Evolutionary conservation across 2,888 invertebrate species (phyloP).

Genomic region (Tenthredo distinguenda): DNA sequence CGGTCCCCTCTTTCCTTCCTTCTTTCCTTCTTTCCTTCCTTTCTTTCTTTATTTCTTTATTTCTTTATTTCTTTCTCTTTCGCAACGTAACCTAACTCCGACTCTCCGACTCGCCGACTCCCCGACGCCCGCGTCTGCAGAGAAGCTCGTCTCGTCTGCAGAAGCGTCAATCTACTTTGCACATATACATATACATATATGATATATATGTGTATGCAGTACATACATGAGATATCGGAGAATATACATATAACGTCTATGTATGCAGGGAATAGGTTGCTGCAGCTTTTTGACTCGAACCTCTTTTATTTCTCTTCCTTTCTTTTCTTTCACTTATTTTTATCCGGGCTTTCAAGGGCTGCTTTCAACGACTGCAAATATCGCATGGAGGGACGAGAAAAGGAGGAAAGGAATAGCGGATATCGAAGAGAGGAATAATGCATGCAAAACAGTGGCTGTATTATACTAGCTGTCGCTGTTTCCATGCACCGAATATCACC

Average conservation of each 20-base stretch:
- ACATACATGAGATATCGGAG: slow-evolving; percentile 1
- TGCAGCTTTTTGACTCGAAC: slow-evolving; percentile 1
- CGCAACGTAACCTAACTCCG: slow-evolving; percentile 12
- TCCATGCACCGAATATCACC: no score
- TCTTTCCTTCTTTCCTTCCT: slow-evolving; percentile 21
- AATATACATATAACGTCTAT: neutral
- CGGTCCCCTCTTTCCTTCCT: neutral
- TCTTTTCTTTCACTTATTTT: neutral
- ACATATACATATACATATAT: neutral
- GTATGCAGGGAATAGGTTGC: neutral
- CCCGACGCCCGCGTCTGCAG: neutral
- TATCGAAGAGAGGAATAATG: neutral
- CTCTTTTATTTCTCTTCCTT: neutral
- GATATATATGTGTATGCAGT: neutral
- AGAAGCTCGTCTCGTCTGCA: neutral
- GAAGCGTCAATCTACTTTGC: neutral
- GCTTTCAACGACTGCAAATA: neutral
- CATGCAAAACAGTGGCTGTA: neutral
- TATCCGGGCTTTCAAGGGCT: neutral
- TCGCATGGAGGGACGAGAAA: neutral
- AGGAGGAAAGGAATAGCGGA: neutral
- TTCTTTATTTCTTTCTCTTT: slow-evolving; percentile 51
- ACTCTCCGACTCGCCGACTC: neutral
- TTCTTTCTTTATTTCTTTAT: slow-evolving; percentile 43
- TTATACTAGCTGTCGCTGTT: neutral